A percentile compares a stretch with the other conserved stretches of the same genome.
phyloP scores from a whole-genome alignment of 2,888 invertebrate genomes.

The Harmothoe impar region DNA sequence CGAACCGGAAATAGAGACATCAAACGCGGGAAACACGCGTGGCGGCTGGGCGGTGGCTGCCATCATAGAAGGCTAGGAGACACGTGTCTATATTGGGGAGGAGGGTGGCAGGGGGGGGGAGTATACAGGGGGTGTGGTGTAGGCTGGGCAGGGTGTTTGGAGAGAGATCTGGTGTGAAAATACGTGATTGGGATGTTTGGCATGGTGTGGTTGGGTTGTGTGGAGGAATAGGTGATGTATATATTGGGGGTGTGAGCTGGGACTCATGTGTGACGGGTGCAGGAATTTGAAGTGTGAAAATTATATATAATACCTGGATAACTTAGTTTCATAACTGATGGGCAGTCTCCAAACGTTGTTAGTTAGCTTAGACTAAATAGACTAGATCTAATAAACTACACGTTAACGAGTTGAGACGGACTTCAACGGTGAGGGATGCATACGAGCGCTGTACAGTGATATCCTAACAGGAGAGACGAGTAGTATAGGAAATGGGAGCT shows the following conservation, averaged over 20 bases:
- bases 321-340: too few relatives aligned
- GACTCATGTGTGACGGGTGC: background rate
- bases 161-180: background rate
- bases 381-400: too few relatives aligned
- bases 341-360: too few relatives aligned
- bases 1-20: slow-evolving; percentile 45
- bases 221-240: background rate
- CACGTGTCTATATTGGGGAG: background rate
- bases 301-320: too few relatives aligned
- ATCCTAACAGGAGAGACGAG: too few relatives aligned
- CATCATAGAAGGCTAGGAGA: background rate
- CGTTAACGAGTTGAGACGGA: too few relatives aligned
- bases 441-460: too few relatives aligned
- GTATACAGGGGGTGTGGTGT: background rate
- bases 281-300: background rate
- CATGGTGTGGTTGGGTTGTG: background rate
- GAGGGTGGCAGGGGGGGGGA: background rate
- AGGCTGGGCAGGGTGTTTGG: background rate
- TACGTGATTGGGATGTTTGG: background rate
- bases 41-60: background rate
- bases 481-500: too few relatives aligned
- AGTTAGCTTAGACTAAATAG: too few relatives aligned
- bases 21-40: slow-evolving; percentile 34
- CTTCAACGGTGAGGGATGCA: too few relatives aligned
- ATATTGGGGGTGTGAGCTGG: background rate